Conservation (phyloP, 2,797 vertebrate genomes). For the Vespertilio murinus region DNA sequence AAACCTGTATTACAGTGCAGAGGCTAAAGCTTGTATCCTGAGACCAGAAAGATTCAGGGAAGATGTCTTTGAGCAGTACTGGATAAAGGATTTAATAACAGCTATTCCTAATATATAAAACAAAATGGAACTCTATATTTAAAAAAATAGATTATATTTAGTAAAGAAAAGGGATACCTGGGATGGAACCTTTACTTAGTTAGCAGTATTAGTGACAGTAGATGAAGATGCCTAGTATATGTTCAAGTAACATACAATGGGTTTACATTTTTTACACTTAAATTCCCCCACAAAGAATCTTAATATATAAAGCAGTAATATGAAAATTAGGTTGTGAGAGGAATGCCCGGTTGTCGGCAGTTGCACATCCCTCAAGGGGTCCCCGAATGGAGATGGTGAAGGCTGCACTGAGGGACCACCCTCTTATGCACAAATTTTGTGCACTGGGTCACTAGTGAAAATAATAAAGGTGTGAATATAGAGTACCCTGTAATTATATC, state of each 20-base stretch:
- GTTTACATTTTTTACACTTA: background rate
- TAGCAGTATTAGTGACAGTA: background rate
- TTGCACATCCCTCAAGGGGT: no score
- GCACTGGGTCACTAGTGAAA: background rate
- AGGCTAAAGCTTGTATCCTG: background rate
- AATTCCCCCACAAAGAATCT: background rate
- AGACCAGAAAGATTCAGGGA: background rate
- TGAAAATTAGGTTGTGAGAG: no score
- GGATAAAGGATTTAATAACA: background rate
- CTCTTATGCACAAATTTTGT: no score
- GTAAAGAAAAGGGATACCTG: background rate
- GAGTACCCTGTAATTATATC: constrained; percentile 55
- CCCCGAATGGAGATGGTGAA: no score
- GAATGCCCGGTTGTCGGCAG: no score
- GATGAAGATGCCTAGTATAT: background rate
- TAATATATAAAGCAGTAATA: no score
- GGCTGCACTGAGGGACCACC: no score
- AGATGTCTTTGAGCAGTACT: background rate
- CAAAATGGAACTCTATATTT: background rate
- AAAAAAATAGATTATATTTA: background rate
- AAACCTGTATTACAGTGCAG: background rate
- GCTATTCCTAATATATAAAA: constrained; percentile 40
- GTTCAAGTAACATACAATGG: background rate
- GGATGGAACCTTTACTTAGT: background rate
- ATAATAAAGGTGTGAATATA: background rate